phyloP scores from a whole-genome alignment of 2,113 vertebrate species.

The Nyctereutes procyonoides region DNA sequence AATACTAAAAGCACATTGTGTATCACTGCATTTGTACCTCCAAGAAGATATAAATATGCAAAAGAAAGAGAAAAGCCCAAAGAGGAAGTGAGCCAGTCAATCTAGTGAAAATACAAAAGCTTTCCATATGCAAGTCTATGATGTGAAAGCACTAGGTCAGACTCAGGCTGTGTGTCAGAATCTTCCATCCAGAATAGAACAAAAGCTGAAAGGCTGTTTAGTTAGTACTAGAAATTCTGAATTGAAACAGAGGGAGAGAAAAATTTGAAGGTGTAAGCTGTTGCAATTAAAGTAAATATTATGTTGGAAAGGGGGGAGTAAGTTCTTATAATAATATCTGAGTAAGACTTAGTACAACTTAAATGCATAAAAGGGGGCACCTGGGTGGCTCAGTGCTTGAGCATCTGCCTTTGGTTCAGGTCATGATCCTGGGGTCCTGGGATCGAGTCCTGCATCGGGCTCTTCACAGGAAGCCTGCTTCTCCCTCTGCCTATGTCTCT shows the following conservation, averaged over 20 bases:
- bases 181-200: constrained; percentile 8
- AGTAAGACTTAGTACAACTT: background rate
- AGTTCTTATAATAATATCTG: background rate
- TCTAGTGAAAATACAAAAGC: background rate
- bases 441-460: too few species aligned
- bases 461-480: too few species aligned
- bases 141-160: background rate
- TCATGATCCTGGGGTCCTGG: too few species aligned
- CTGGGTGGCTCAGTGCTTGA: too few species aligned
- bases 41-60: background rate
- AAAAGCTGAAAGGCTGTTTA: background rate
- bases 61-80: background rate
- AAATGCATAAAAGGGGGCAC: background rate
- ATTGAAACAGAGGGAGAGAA: background rate
- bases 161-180: background rate
- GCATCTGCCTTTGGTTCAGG: too few species aligned
- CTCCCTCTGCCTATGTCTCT: too few species aligned
- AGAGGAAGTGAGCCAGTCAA: background rate
- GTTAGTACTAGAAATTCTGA: background rate
- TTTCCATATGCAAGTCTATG: background rate
- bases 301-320: background rate
- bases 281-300: constrained; percentile 6
- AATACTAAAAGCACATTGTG: background rate
- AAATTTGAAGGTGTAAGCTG: background rate
- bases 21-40: background rate